Percentiles rank a stretch among this genome's conserved stretches.
Conservation (phyloP, 2,888 invertebrate genomes). For the Nymphalis polychloros region DNA sequence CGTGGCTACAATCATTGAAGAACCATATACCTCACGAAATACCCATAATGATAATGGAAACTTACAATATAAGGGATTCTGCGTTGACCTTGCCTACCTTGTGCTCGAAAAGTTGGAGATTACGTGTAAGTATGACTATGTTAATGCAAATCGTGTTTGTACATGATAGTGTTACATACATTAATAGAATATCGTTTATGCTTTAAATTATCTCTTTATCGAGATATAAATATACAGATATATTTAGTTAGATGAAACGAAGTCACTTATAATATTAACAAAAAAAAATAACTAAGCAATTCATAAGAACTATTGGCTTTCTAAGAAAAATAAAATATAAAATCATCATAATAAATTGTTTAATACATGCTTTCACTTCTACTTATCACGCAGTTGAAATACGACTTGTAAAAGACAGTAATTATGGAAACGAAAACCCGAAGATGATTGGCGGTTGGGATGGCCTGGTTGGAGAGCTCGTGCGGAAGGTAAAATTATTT, state of each 20-base stretch:
- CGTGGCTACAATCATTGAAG: conserved; percentile 92
- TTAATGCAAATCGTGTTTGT: too few species aligned
- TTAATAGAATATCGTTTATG: too few species aligned
- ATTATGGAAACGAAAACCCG: conserved; percentile 92
- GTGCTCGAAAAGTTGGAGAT: conserved; percentile 90
- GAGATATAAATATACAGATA: too few species aligned
- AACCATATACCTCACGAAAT: conserved; percentile 91
- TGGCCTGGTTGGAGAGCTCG: conserved; percentile 94
- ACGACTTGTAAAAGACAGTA: conserved; percentile 91
- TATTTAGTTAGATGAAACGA: too few species aligned
- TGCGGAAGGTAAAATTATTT: conserved; percentile 86
- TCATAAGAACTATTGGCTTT: too few species aligned
- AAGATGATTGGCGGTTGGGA: conserved; percentile 93
- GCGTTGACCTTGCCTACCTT: conserved; percentile 93
- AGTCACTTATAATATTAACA: too few species aligned
- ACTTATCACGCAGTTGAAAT: conserved; percentile 86
- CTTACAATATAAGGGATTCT: conserved; percentile 93
- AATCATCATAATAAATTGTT: background rate
- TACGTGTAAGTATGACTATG: conserved; percentile 85
- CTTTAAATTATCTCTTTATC: too few species aligned
- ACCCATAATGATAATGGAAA: conserved; percentile 85
- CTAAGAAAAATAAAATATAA: too few species aligned
- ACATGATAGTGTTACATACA: too few species aligned
- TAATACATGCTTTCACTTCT: conserved; percentile 40
- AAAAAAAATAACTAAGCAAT: too few species aligned